phyloP scores from a whole-genome alignment of 2,888 invertebrate species.

The Trachelus troglodyta region DNA sequence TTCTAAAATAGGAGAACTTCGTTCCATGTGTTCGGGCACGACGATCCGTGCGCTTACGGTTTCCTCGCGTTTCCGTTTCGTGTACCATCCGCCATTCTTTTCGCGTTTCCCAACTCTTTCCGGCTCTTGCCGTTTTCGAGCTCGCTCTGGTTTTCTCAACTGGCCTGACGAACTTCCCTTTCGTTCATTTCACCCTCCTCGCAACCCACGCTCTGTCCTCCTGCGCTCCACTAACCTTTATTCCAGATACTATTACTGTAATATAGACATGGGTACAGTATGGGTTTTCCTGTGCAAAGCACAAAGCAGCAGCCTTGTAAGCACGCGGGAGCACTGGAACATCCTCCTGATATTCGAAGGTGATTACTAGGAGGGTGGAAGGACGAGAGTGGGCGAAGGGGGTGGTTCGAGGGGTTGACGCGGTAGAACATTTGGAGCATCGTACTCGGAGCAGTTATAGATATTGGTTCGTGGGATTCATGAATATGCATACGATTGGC shows the following conservation, averaged over 20 bases:
- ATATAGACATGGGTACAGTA: neutral
- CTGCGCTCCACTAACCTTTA: neutral
- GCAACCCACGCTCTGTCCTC: neutral
- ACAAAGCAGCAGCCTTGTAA: neutral
- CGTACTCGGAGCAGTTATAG: slow-evolving; percentile 19
- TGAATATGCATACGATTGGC: slow-evolving; percentile 19
- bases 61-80: neutral
- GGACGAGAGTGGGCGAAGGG: neutral
- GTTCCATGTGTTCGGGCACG: neutral
- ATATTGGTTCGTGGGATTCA: slow-evolving; percentile 23
- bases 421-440: slow-evolving; percentile 8
- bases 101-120: neutral
- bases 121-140: neutral
- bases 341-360: neutral
- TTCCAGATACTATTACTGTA: neutral
- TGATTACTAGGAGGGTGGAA: slow-evolving; percentile 4
- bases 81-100: neutral
- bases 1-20: neutral
- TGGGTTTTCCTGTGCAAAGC: neutral
- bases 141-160: neutral
- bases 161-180: neutral
- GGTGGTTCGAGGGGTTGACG: slow-evolving; percentile 12
- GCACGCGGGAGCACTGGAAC: neutral
- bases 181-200: neutral
- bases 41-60: neutral